Conservation (phyloP, 2,888 invertebrate species). For the Dioctria rufipes region DNA sequence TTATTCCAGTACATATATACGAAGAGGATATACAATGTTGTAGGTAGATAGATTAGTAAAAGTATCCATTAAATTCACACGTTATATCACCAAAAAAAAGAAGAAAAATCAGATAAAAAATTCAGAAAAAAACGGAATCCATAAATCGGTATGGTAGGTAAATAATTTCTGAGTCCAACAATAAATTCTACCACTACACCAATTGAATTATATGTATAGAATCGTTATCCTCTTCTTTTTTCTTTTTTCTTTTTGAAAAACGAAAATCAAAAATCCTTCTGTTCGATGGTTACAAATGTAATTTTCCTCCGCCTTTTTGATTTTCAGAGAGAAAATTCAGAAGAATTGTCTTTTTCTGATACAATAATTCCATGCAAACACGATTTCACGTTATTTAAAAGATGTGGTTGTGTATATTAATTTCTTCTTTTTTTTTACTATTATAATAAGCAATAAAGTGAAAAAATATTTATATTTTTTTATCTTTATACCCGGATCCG, state of each 20-base stretch:
- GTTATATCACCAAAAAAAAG: conserved; percentile 24
- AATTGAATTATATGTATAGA: neutral
- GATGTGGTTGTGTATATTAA: neutral
- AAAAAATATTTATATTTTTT: conserved; percentile 45
- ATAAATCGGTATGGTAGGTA: neutral
- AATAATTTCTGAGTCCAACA: neutral
- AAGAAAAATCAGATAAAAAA: conserved; percentile 15
- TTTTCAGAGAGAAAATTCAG: no score
- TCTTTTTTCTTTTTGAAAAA: neutral
- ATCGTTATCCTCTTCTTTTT: neutral
- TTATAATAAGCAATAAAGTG: conserved; percentile 16
- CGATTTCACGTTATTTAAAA: conserved; percentile 8
- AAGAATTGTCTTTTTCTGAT: no score
- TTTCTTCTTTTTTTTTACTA: neutral
- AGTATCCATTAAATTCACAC: conserved; percentile 19
- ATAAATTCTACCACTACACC: conserved; percentile 33
- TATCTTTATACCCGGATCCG: conserved; percentile 69
- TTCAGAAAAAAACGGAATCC: neutral
- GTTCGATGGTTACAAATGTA: neutral
- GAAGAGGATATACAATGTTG: neutral
- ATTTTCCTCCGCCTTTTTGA: neutral
- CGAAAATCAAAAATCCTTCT: neutral
- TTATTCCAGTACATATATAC: conserved; percentile 6
- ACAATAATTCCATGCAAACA: neutral
- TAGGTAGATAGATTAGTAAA: neutral